Evolutionary conservation across 2,888 invertebrate species (phyloP).

Genomic region (Sicus ferrugineus): DNA sequence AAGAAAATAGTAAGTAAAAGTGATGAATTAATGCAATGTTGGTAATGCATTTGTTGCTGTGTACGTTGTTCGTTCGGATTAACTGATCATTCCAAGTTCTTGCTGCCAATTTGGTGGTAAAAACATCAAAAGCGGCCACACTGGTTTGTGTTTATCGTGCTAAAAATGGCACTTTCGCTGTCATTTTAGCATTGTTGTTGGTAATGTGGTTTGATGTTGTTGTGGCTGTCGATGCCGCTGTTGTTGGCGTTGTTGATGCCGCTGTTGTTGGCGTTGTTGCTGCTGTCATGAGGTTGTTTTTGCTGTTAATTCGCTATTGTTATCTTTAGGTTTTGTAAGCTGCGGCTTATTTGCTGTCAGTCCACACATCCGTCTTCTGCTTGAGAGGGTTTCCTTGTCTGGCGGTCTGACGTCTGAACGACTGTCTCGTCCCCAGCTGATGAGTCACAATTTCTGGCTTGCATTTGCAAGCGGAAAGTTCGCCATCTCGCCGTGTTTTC

Average conservation of each 20-base stretch:
- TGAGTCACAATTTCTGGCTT: too few relatives aligned
- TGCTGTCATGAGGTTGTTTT: not conserved
- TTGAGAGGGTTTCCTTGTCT: not conserved
- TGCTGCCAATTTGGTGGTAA: too few relatives aligned
- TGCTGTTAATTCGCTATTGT: not conserved
- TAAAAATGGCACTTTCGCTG: constrained; percentile 28
- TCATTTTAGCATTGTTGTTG: not conserved
- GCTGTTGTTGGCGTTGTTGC: not conserved
- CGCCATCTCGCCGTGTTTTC: too few relatives aligned
- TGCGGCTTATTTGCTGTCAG: constrained; percentile 13
- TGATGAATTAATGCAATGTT: not conserved
- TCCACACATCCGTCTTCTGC: not conserved
- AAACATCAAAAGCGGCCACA: too few relatives aligned
- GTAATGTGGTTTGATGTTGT: not conserved
- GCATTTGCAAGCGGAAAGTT: too few relatives aligned
- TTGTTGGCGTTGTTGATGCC: not conserved
- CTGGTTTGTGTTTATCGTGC: too few relatives aligned
- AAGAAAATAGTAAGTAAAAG: not conserved
- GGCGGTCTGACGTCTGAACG: not conserved
- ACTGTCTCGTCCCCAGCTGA: not conserved
- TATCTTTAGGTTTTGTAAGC: not conserved
- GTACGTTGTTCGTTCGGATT: not conserved
- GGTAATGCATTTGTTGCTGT: not conserved
- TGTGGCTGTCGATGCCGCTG: too few relatives aligned
- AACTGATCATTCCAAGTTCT: too few relatives aligned